Conservation (phyloP, 2,113 vertebrate genomes). For the Zosterops hypoxanthus region DNA sequence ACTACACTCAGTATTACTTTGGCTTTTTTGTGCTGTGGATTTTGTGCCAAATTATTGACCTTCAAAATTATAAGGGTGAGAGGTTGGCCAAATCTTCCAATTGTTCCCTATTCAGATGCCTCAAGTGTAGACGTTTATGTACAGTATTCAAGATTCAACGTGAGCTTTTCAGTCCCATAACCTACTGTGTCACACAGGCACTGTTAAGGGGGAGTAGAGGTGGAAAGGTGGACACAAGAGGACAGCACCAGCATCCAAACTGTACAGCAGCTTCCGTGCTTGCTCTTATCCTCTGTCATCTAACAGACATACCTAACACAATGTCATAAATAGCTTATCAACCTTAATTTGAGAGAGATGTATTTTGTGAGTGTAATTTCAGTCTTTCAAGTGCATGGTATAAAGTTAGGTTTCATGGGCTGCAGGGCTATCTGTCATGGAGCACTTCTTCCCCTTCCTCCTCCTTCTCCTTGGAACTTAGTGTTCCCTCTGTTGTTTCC, state of each 20-base stretch:
- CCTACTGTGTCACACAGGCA: fast-evolving
- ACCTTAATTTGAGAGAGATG: neutral
- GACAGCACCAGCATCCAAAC: neutral
- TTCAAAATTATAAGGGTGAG: neutral
- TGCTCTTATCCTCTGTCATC: neutral
- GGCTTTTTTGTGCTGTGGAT: neutral
- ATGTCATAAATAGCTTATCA: neutral
- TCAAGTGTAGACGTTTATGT: neutral
- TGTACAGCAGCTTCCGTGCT: neutral
- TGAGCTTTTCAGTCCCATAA: neutral
- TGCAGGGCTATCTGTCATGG: neutral
- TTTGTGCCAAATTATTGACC: neutral
- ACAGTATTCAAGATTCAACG: neutral
- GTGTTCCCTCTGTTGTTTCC: neutral
- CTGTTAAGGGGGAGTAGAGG: neutral
- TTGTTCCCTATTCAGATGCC: neutral
- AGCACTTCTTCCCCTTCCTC: neutral
- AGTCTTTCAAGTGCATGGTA: neutral
- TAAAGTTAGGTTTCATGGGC: neutral
- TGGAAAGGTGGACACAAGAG: no score
- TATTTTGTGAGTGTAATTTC: neutral
- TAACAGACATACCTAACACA: neutral
- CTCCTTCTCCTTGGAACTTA: neutral
- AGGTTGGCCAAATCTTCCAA: neutral
- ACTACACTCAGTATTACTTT: neutral